These are phyloP conservation scores for Anhinga rufa DNA, from an alignment of 2,113 vertebrate genomes.

Conservation along the genomic window DNA sequence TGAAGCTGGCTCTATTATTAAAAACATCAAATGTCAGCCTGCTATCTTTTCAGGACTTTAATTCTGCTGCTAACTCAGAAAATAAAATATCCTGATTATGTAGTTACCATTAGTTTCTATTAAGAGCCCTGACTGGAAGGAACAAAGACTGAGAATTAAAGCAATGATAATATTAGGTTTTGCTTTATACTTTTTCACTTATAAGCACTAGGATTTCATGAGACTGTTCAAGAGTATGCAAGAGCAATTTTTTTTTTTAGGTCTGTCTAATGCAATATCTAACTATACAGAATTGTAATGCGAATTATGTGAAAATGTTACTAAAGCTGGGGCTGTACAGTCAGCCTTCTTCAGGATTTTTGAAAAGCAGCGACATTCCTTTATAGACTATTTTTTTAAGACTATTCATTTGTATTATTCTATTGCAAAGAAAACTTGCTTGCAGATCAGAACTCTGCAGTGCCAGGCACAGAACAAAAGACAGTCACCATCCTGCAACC, in stretches of 20 bases:
- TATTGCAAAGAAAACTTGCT: not conserved
- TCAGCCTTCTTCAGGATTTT: not conserved
- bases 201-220: not conserved
- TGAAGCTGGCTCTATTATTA: slow-evolving; percentile 9
- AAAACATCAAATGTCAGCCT: not conserved
- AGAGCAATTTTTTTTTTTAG: not conserved
- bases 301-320: not conserved
- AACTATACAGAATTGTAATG: not conserved
- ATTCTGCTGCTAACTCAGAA: not conserved
- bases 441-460: not conserved
- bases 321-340: not conserved
- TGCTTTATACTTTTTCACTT: slow-evolving; percentile 12
- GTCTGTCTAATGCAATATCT: not conserved
- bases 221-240: not conserved
- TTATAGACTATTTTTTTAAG: not conserved
- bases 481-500: not conserved
- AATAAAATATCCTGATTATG: not conserved
- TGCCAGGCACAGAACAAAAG: not conserved
- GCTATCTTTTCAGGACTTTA: not conserved
- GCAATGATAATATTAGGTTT: not conserved
- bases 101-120: not conserved
- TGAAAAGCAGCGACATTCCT: not conserved
- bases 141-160: slow-evolving; percentile 28
- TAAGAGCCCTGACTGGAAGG: not conserved
- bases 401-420: not conserved